Evolutionary conservation across 1,140 invertebrate species (phyloP).

Genomic region (Spodoptera litura): DNA sequence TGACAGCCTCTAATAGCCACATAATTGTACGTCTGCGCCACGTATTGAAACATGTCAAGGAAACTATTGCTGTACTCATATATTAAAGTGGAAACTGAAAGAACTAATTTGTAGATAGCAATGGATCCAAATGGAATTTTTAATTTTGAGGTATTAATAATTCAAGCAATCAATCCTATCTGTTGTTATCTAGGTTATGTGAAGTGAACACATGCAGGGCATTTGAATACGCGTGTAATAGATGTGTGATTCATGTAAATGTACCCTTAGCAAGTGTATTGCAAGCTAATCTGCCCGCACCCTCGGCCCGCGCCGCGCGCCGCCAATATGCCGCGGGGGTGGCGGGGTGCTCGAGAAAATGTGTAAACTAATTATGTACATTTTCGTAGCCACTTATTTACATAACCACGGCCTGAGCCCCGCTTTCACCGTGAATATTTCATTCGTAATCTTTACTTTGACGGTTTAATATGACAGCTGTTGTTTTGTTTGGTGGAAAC

Average conservation of each 20-base stretch:
- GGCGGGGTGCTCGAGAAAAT: conserved; percentile 74
- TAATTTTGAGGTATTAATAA: conserved; percentile 55
- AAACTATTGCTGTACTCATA: conserved; percentile 39
- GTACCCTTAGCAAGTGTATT: conserved; percentile 83
- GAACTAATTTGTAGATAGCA: conserved; percentile 27
- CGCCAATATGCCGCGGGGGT: conserved; percentile 74
- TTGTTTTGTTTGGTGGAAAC: conserved; percentile 82
- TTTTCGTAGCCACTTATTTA: conserved; percentile 86
- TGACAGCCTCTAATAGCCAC: conserved; percentile 10
- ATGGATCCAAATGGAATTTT: conserved; percentile 42
- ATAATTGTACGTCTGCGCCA: conserved; percentile 1
- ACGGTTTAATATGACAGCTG: conserved; percentile 85
- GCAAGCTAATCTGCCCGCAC: conserved; percentile 70
- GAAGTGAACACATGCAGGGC: conserved; percentile 81
- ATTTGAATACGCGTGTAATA: conserved; percentile 79
- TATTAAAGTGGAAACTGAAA: conserved; percentile 40
- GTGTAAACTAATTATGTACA: conserved; percentile 86
- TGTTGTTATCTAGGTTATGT: conserved; percentile 78
- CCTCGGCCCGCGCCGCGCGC: conserved; percentile 50
- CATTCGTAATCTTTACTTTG: conserved; percentile 85
- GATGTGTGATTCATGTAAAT: conserved; percentile 85
- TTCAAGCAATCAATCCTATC: conserved; percentile 72
- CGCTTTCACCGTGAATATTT: conserved; percentile 86
- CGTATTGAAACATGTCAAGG: conserved; percentile 27
- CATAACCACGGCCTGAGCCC: conserved; percentile 81